phyloP scores from a whole-genome alignment of 2,888 invertebrate species.

The Ormia ochracea region DNA sequence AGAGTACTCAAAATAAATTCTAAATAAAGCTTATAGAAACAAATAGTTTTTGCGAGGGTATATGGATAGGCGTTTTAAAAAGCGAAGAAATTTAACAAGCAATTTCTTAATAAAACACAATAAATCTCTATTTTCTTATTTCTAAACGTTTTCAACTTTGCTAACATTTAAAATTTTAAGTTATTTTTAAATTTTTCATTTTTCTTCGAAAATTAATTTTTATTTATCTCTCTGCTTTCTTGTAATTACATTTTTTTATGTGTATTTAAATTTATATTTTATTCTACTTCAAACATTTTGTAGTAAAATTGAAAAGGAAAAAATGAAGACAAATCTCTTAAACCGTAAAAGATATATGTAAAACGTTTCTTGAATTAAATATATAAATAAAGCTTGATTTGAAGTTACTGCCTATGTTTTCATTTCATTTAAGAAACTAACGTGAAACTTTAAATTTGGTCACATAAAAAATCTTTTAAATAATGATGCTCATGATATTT shows the following conservation, averaged over 20 bases:
- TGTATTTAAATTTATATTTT: neutral
- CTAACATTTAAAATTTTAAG: neutral
- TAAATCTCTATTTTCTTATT: neutral
- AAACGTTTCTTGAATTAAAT: slow-evolving; percentile 45
- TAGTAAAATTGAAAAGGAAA: slow-evolving; percentile 17
- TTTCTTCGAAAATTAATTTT: neutral
- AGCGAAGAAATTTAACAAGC: neutral
- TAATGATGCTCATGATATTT: no score
- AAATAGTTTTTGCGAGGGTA: neutral
- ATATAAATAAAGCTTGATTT: slow-evolving; percentile 21
- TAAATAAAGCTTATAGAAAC: neutral
- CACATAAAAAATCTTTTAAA: no score
- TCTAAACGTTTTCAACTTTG: neutral
- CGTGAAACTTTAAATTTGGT: no score
- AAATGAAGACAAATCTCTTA: slow-evolving; percentile 24
- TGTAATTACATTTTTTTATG: neutral
- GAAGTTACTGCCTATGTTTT: neutral
- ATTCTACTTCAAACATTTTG: neutral
- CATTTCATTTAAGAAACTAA: no score
- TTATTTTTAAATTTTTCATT: slow-evolving; percentile 1
- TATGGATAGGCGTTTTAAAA: neutral
- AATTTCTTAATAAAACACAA: neutral
- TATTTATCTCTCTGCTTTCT: neutral
- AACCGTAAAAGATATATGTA: slow-evolving; percentile 17
- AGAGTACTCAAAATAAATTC: slow-evolving; percentile 1